phyloP scores from a whole-genome alignment of 2,113 vertebrate species.

The Grallaria varia region DNA sequence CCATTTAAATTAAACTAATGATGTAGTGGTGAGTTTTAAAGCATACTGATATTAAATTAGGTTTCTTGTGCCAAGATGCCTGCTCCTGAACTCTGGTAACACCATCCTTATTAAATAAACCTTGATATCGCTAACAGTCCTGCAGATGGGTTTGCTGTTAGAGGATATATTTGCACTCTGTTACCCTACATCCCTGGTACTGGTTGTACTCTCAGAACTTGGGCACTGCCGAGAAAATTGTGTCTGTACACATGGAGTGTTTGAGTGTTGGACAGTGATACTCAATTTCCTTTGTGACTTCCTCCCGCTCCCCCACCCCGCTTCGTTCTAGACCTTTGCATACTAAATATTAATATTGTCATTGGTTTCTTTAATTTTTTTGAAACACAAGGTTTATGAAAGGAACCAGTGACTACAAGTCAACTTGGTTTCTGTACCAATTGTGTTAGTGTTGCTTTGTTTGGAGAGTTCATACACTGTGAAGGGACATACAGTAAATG shows the following conservation, averaged over 20 bases:
- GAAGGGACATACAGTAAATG: background rate
- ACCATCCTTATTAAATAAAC: background rate
- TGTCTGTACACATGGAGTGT: fast-evolving
- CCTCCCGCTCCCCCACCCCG: fast-evolving
- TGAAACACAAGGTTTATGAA: background rate
- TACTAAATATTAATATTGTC: background rate
- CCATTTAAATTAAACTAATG: background rate
- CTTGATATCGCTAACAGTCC: background rate
- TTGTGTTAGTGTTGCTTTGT: background rate
- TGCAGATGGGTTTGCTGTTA: background rate
- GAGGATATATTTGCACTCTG: background rate
- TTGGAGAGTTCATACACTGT: background rate
- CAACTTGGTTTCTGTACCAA: background rate
- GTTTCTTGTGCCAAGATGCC: background rate
- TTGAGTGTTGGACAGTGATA: background rate
- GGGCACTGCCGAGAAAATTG: background rate
- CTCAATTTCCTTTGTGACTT: background rate
- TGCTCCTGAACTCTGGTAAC: background rate
- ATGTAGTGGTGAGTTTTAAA: background rate
- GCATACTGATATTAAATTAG: background rate
- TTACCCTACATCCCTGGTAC: background rate
- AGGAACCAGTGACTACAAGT: background rate
- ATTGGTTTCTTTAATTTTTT: background rate
- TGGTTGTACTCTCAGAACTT: background rate
- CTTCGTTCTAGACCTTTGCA: background rate